Evolutionary conservation across 2,113 vertebrate genomes (phyloP).

Genomic region (Enhydra lutris): DNA sequence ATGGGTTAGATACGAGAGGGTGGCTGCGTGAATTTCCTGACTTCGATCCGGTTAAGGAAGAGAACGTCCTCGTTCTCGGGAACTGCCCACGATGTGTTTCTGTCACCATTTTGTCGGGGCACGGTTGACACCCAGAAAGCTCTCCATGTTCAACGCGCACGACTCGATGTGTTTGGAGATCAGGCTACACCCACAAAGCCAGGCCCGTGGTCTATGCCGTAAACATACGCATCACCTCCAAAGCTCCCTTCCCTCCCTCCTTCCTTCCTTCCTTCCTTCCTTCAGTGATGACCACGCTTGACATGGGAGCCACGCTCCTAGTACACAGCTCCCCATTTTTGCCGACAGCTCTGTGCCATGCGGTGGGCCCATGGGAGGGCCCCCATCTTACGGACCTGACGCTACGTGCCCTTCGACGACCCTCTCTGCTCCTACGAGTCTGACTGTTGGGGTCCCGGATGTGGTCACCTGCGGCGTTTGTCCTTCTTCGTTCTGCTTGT

Average conservation of each 20-base stretch:
- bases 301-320: fast-evolving
- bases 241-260: not conserved
- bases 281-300: not conserved
- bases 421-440: not conserved
- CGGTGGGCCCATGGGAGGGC: fast-evolving
- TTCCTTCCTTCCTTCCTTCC: fast-evolving
- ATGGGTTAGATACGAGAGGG: fast-evolving
- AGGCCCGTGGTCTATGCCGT: no score
- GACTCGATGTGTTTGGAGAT: not conserved
- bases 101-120: not conserved
- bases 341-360: fast-evolving
- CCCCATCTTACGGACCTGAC: not conserved
- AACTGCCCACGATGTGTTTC: fast-evolving
- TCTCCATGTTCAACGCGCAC: no score
- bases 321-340: fast-evolving
- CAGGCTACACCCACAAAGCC: not conserved
- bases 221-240: not conserved
- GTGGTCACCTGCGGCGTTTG: fast-evolving
- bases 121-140: not conserved
- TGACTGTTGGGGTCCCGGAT: fast-evolving
- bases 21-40: fast-evolving
- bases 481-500: not conserved
- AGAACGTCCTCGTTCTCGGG: not conserved
- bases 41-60: not conserved
- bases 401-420: fast-evolving